Evolutionary conservation across 2,113 vertebrate genomes (phyloP).

Genomic region (Hassar affinis): DNA sequence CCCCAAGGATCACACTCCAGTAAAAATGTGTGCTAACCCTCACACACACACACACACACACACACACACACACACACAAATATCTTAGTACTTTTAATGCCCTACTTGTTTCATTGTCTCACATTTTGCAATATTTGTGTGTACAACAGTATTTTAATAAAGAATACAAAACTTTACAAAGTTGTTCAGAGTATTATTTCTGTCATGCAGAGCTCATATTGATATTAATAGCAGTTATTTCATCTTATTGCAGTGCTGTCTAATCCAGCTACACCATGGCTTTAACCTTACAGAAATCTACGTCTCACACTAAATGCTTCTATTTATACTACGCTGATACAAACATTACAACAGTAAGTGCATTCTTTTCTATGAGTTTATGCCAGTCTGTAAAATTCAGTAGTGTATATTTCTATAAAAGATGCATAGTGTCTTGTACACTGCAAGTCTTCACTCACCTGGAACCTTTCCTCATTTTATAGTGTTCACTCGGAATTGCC

Average conservation of each 20-base stretch:
- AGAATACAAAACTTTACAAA: conserved; percentile 84
- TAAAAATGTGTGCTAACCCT: conserved; percentile 52
- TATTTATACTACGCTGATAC: not conserved
- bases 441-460: not conserved
- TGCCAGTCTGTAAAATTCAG: not conserved
- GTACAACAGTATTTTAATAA: conserved; percentile 99
- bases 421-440: not conserved
- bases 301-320: not conserved
- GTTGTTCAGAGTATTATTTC: conserved; percentile 11
- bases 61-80: conserved; percentile 50
- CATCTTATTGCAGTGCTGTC: not conserved
- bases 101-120: conserved; percentile 74
- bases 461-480: not conserved
- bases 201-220: not conserved
- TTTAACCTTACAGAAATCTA: not conserved
- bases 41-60: conserved; percentile 31
- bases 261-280: no score
- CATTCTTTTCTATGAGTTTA: not conserved
- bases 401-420: not conserved
- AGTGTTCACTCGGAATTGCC: not conserved
- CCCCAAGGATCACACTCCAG: conserved; percentile 63
- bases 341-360: not conserved
- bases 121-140: conserved; percentile 90
- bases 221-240: not conserved
- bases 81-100: conserved; percentile 72